Evolutionary conservation across 1,140 invertebrate genomes (phyloP), one percentile per base, ranked within the genome.

Genomic region (Drosophila ambigua): DNA sequence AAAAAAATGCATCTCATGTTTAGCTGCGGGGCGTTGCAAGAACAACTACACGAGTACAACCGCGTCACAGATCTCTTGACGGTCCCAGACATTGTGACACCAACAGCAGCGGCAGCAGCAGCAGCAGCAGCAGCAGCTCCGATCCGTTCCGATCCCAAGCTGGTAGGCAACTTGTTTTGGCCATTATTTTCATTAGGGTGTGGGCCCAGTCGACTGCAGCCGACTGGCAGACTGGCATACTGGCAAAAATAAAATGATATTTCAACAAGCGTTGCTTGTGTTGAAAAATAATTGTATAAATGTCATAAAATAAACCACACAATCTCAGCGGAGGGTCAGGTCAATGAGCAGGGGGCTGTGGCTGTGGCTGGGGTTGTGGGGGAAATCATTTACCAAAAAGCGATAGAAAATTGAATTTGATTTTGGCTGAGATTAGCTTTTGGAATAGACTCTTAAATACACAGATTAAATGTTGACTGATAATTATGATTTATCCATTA

Each of bases 271-370:
- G 50, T 67, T 58, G 72, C 43, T 41, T 50, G 54, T 71, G 74
- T 48, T 82, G 71, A 72, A 87, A 87, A 87, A 87, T 87, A 88
- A 82, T 88, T 79, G 83, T 82, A 88, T 87, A 88, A 85, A 88
- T 87, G 82, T 88, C 78, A 85, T 88, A 83, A 83, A 77, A 74
- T 65, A 16, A 49, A 68, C 46, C 73, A 68, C 49, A 44, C 39
- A 58, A 46, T 43, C 66, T 45, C 68, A 72, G 68, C 68, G 61
- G 59, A 75, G 52, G 66, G 66, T 69, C 66, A 58, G 35, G 35
- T 39, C 35, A 39, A 13, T 39, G 35, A 39, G 41, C 65, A 46
- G 26, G 39, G 28, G 46, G 15, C 16, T 16, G 16, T 31, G 26
- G n/a, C n/a, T 13, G 46, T 11, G 39, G 16, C 20, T 45, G 23